phyloP scores from a whole-genome alignment of 2,888 invertebrate species.

The Cosmia pyralina region DNA sequence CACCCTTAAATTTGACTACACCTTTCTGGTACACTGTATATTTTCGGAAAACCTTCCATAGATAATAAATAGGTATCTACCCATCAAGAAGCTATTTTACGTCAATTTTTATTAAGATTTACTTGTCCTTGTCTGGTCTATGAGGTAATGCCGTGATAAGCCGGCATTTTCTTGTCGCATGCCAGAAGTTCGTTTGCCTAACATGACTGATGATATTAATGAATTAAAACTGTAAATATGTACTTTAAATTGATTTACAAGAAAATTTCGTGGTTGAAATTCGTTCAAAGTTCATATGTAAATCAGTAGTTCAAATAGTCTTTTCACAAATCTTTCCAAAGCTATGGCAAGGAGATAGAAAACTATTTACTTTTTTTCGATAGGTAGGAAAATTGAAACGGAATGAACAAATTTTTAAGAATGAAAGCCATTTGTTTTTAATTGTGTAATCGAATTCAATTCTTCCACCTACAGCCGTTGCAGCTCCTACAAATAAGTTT shows the following conservation, averaged over 20 bases:
- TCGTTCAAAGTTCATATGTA: background rate
- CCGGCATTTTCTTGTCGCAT: slow-evolving; percentile 53
- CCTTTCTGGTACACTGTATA: background rate
- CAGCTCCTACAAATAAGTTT: too few species aligned
- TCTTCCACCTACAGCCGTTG: too few species aligned
- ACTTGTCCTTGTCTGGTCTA: slow-evolving; percentile 32
- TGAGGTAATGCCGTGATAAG: slow-evolving; percentile 52
- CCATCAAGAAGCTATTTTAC: slow-evolving; percentile 15
- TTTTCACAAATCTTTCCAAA: background rate
- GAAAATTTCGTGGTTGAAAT: background rate
- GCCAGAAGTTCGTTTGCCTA: slow-evolving; percentile 37
- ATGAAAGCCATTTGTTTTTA: too few species aligned
- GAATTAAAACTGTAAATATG: slow-evolving; percentile 28
- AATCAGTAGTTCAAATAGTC: too few species aligned
- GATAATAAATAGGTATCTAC: background rate
- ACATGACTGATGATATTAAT: slow-evolving; percentile 37
- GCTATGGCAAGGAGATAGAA: background rate
- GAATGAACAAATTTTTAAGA: too few species aligned
- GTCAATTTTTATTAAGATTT: slow-evolving; percentile 60
- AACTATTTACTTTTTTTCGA: too few species aligned
- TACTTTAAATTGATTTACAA: slow-evolving; percentile 44
- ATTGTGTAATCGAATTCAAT: too few species aligned
- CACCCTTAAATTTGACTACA: too few species aligned
- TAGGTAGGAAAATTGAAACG: too few species aligned
- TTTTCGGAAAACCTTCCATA: background rate